Base-by-base conservation (phyloP, 2,797 vertebrate species). In the Danio jaintianensis region DNA sequence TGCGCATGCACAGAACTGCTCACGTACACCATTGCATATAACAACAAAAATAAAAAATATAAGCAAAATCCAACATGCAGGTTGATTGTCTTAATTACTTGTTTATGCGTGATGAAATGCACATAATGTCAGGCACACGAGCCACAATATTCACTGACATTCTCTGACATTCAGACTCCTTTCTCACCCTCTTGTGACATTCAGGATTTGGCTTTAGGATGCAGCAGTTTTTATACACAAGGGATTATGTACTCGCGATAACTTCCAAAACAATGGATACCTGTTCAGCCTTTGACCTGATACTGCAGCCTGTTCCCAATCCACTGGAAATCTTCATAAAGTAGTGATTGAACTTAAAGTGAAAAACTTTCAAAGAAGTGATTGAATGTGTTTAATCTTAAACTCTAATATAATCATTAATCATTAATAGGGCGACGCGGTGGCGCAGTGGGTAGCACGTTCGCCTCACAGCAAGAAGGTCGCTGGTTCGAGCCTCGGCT, bases 131-230 rank as follows among this genome's bases (percentile, higher is more conserved):
- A 52, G 45, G 20, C n/a, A 42, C 36, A 52, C 7, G 63, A 36
- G 5, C 40, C 29, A 43, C 56, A 7, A 38, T 10, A 50, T 48
- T 74, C 15, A 74, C 4, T 5, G 55, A 59, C 5, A 36, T 61
- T 74, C 52, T 71, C 6, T 48, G 16, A 61, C 22, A 62, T 61
- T 29, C 20, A 15, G 52, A 55, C 68, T 42, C 11, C 4, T 43
- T 71, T 71, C 53, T 55, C 6, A 43, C 38, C 15, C 69, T 6
- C 8, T 42, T 22, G 38, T 38, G 68, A 71, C 43, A 45, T 43
- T 59, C 42, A 59, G 55, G 42, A 29, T 36, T 47, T 59, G 42
- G 9, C 13, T 73, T 68, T 71, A 56, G 55, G 52, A 42, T 71
- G 68, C 38, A 55, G 52, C 11, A 15, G 12, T 5, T 42, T 71